Evolutionary conservation across 1,140 invertebrate genomes (phyloP), one percentile per base, ranked within the genome.

Genomic region (Zaprionus gabonicus): DNA sequence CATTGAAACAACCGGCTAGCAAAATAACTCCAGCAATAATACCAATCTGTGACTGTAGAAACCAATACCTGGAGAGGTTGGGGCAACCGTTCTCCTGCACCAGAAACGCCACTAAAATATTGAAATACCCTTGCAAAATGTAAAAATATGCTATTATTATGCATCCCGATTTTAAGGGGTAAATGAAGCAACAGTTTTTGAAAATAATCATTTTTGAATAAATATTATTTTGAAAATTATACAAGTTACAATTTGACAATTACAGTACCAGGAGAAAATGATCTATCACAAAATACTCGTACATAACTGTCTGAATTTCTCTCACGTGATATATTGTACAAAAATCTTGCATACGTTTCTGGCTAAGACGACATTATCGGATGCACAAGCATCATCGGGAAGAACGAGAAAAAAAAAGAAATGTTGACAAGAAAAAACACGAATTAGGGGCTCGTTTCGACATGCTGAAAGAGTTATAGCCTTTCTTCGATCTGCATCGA

Each of bases 201-300:
- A 67, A 36, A 15, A 71, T 4, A 49, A 56, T 10, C 68, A 79
- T 79, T 1, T 15, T 66, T 5, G 17, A 36, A 6, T 28, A 17
- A n/a, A 34, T 10, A 10, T 3, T 34, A 34, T 34, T 34, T 34
- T 34, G 17, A 6, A 13, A n/a, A 12, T 58, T 44, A 27, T 28
- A 15, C 6, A 17, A 41, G 15, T 41, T 41, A 55, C n/a, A 51
- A 6, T 51, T 44, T 62, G 59, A 62, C 23, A 20, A 20, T 20
- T 20, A 20, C 20, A 62, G 41, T 46, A 9, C 4, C 59, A 9
- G 31, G 27, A 62, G 38, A 34, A n/a, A 27, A 68, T 4, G 9
- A 41, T 13, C 5, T 13, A 38, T 3, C 4, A 5, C 3, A 3
- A 38, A 38, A 38, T 13, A 23, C 23, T 23, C 23, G 23, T 23